Evolutionary conservation across 30 jellyfish, hydroid and myxozoan genomes (phyloP).

Genomic region (Cassiopea xamachana): DNA sequence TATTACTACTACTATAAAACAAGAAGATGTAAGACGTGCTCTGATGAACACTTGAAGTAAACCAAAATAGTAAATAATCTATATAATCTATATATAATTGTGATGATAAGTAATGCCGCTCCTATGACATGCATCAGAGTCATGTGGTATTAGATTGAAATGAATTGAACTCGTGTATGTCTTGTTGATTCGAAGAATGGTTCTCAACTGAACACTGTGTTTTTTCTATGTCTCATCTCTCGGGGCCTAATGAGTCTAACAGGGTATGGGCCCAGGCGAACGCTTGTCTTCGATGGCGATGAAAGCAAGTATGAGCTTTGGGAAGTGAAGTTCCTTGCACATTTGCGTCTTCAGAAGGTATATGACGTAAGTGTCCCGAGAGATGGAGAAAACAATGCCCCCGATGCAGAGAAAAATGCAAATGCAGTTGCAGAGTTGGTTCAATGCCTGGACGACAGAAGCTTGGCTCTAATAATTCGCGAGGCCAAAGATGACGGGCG

Average conservation of each 20-base stretch:
- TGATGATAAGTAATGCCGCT: background rate
- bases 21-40: background rate
- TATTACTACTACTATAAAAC: too few relatives aligned
- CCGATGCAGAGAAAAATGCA: constrained; percentile 1
- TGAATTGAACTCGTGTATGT: background rate
- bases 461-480: background rate
- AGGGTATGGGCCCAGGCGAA: constrained; percentile 63
- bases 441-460: constrained; percentile 13
- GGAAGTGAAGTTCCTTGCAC: constrained; percentile 39
- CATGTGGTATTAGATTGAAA: background rate
- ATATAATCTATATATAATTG: background rate
- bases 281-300: constrained; percentile 41
- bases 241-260: constrained; percentile 6
- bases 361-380: constrained; percentile 3
- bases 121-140: background rate
- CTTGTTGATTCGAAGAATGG: background rate
- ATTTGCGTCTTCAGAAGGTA: constrained; percentile 8
- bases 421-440: constrained; percentile 9
- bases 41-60: background rate
- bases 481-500: constrained; percentile 26
- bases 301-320: constrained; percentile 43
- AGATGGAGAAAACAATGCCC: background rate
- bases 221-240: background rate
- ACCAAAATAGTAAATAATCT: background rate
- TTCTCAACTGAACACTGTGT: background rate